Base-by-base conservation (phyloP, 1,140 invertebrate genomes). In the Habropoda laboriosa region DNA sequence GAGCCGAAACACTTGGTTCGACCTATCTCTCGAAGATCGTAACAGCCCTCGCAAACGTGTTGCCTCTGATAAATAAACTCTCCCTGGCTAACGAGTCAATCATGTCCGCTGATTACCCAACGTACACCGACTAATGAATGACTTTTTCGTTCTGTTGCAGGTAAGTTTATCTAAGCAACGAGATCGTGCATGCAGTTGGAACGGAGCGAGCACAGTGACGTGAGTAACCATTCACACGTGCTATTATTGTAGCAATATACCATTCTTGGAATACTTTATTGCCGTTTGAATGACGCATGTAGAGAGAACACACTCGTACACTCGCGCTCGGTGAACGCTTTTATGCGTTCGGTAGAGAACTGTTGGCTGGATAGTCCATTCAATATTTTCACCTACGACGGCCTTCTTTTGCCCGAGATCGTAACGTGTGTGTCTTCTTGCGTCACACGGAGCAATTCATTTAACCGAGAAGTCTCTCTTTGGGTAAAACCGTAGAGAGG, bases 101-200 rank as follows among this genome's bases (percentile, higher is more conserved):
- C n/a, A n/a, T n/a, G n/a, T 63, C 12, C 16, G 61, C 24, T 18
- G 27, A 30, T n/a, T 47, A 16, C n/a, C 18, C 24, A 24, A 10
- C 18, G 18, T 18, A 12, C 12, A 27, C 32, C 3, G 8, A n/a
- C 40, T 77, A 63, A 73, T 53, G 45, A 72, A 79, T 63, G 21
- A 53, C 27, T 70, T 61, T 77, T 73, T 53, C 45, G 75, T 75
- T 86, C 74, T 87, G 82, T 84, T 86, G 16, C 82, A 84, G 79
- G 75, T 87, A 85, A 86, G 84, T 86, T 51, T 70, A 53, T 45
- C 72, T 16, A 55, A 55, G 13, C 42, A 42, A 18, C 82, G 40
- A 51, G 32, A 51, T 71, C 47, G 64, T 18, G 12, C 4, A 47
- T 27, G 21, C 24, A 13, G n/a, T 24, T n/a, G 68, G 38, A 55